These are phyloP conservation scores for Centrocercus urophasianus DNA, from an alignment of 2,113 vertebrate genomes.

Conservation along the genomic window DNA sequence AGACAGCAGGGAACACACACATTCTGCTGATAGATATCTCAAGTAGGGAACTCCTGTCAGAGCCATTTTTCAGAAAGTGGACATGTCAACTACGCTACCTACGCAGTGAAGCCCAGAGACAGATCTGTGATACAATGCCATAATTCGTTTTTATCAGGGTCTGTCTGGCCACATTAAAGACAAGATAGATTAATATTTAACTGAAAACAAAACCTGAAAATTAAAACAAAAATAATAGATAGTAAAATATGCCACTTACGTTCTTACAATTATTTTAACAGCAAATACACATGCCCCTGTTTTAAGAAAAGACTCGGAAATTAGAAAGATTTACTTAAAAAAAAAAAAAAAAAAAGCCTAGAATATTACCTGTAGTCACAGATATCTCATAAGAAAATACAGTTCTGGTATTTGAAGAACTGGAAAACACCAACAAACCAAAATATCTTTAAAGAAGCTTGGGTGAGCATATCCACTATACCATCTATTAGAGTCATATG, in stretches of 20 bases:
- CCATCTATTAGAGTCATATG: not conserved
- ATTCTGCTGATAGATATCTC: not conserved
- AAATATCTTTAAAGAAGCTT: not conserved
- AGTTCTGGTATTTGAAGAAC: slow-evolving; percentile 28
- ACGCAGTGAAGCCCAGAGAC: not conserved
- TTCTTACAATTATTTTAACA: not conserved
- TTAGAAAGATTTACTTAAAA: not conserved
- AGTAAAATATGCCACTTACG: not conserved
- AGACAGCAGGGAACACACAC: not conserved
- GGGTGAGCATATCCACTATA: not conserved
- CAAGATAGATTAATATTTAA: not conserved
- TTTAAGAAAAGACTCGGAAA: not conserved
- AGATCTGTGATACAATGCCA: accelerated
- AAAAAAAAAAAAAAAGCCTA: not conserved
- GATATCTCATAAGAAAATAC: not conserved
- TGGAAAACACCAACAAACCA: slow-evolving; percentile 16
- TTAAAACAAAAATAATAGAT: not conserved
- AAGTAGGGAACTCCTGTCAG: not conserved
- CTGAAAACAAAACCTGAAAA: not conserved
- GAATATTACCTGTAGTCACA: not conserved
- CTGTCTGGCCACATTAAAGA: not conserved
- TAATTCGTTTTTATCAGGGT: not conserved
- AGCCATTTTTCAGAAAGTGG: not conserved
- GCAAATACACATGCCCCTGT: not conserved
- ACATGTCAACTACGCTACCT: not conserved